Percentiles rank a stretch among this genome's conserved stretches.
These are phyloP conservation scores for Yponomeuta plumbellus DNA, from an alignment of 2,888 invertebrate genomes.

Conservation along the genomic window DNA sequence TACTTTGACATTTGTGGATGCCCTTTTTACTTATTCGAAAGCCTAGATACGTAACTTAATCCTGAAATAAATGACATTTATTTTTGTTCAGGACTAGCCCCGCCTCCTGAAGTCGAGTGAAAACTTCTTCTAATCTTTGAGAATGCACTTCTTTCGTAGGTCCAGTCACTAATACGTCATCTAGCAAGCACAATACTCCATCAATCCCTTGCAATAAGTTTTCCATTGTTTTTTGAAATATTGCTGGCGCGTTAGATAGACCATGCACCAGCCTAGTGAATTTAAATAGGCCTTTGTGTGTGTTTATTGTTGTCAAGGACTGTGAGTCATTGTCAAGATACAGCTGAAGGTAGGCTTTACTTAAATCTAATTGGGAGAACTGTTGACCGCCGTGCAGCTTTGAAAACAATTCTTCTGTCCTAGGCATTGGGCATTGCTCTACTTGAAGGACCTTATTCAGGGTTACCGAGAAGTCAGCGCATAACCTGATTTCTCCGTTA, in stretches of 20 bases:
- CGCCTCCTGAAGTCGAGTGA: slow-evolving; percentile 20
- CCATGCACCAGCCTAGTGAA: not conserved
- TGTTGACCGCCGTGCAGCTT: not conserved
- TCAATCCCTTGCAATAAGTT: not conserved
- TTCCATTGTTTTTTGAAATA: no score
- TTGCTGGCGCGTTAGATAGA: not conserved
- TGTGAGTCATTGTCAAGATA: not conserved
- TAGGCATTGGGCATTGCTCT: slow-evolving; percentile 2
- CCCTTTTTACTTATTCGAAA: slow-evolving; percentile 15
- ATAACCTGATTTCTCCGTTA: not conserved
- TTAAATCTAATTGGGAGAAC: not conserved
- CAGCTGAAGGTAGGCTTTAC: not conserved
- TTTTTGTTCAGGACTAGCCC: slow-evolving; percentile 6
- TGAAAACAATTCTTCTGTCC: slow-evolving; percentile 6
- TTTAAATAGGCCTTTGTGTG: slow-evolving; percentile 3
- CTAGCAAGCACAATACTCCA: not conserved
- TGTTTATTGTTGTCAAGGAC: not conserved
- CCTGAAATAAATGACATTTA: slow-evolving; percentile 14
- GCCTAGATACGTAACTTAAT: slow-evolving; percentile 17
- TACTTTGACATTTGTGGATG: slow-evolving; percentile 17
- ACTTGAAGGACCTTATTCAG: not conserved
- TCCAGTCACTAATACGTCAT: not conserved
- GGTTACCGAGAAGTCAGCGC: not conserved
- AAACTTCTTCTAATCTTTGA: slow-evolving; percentile 20
- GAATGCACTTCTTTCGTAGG: not conserved